These are phyloP conservation scores for Aspidapion aeneum DNA, from an alignment of 2,888 invertebrate species.

Conservation along the genomic window DNA sequence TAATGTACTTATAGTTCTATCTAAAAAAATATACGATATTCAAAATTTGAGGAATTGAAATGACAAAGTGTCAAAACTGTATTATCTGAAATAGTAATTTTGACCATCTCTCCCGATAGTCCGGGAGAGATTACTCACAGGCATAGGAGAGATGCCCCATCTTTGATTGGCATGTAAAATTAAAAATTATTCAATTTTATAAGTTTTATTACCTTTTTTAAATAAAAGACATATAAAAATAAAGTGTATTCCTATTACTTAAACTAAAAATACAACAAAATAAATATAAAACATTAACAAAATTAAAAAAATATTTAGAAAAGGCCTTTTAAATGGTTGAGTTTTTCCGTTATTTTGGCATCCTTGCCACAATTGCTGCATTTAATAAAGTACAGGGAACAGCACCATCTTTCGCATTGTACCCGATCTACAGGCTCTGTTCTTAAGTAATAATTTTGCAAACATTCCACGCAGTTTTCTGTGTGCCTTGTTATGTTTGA, in stretches of 20 bases:
- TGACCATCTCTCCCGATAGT: too few relatives aligned
- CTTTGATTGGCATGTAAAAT: not conserved
- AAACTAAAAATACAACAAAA: not conserved
- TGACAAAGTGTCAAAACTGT: conserved; percentile 5
- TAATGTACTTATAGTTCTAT: conserved; percentile 7
- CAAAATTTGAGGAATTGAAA: conserved; percentile 12
- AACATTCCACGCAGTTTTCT: not conserved
- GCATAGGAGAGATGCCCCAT: not conserved
- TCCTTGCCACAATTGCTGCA: too few relatives aligned
- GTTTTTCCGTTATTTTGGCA: not conserved
- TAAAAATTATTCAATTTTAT: not conserved
- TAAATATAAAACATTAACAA: too few relatives aligned
- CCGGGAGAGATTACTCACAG: not conserved
- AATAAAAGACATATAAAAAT: not conserved
- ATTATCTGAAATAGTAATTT: not conserved
- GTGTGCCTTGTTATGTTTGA: not conserved
- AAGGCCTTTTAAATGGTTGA: not conserved
- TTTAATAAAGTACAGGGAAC: not conserved
- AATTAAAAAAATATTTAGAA: not conserved
- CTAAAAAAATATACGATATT: conserved; percentile 2
- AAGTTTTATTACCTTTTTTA: not conserved
- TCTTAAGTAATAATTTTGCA: not conserved
- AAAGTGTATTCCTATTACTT: not conserved
- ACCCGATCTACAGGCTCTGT: not conserved
- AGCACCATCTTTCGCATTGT: not conserved